Evolutionary conservation across 2,113 vertebrate genomes (phyloP).

Genomic region (Uria aalge): DNA sequence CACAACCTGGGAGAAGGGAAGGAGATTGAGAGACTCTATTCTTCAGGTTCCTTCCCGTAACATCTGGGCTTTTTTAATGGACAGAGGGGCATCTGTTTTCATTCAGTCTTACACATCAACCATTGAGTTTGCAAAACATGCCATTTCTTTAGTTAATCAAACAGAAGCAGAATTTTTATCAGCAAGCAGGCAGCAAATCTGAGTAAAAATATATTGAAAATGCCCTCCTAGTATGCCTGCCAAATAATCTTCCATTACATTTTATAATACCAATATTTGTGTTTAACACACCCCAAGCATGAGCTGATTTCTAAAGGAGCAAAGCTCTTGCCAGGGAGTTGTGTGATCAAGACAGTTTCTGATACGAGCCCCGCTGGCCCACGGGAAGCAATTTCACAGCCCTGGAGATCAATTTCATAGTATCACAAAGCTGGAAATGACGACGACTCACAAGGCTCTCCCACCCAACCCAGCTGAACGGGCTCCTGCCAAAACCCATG

Average conservation of each 20-base stretch:
- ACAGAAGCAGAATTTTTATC: not conserved
- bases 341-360: not conserved
- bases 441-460: not conserved
- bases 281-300: not conserved
- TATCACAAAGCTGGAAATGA: not conserved
- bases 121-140: not conserved
- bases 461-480: rapidly evolving
- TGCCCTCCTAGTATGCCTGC: not conserved
- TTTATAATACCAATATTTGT: not conserved
- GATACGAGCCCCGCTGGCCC: rapidly evolving
- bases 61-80: rapidly evolving
- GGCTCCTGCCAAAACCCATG: not conserved
- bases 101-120: not conserved
- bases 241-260: not conserved
- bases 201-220: not conserved
- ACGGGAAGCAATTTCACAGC: not conserved
- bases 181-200: not conserved
- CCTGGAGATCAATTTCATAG: not conserved
- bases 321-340: not conserved
- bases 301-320: not conserved
- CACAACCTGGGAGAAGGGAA: not conserved
- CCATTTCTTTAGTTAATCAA: not conserved
- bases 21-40: not conserved
- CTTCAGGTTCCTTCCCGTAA: not conserved
- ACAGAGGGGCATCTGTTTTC: not conserved